These are phyloP conservation scores for Ophion ellenae DNA, from an alignment of 2,888 invertebrate genomes.

Conservation along the genomic window DNA sequence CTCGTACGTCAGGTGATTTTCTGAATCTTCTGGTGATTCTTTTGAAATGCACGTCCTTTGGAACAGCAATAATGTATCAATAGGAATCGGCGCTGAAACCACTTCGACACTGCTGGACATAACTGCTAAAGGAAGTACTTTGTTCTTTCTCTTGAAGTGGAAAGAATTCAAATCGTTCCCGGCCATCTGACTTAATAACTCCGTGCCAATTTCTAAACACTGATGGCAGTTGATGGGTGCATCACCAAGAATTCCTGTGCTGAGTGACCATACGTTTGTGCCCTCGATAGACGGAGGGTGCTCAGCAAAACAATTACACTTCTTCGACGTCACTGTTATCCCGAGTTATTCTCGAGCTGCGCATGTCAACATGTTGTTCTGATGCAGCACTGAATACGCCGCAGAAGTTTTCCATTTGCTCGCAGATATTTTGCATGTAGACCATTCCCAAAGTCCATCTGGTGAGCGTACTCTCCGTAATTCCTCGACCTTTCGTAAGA, in stretches of 20 bases:
- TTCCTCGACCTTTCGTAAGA: conserved; percentile 41
- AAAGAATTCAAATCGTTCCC: conserved; percentile 37
- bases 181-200: neutral
- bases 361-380: no score
- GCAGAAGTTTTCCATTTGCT: no score
- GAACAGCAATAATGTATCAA: conserved; percentile 61
- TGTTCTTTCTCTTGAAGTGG: conserved; percentile 60
- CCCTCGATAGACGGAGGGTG: no score
- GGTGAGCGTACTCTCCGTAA: conserved; percentile 35
- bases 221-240: conserved; percentile 29
- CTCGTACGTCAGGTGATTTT: conserved; percentile 55
- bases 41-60: conserved; percentile 59
- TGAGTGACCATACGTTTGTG: no score
- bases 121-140: conserved; percentile 51
- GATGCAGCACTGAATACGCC: no score
- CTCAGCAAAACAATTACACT: no score
- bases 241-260: conserved; percentile 24
- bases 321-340: no score
- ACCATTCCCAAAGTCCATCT: no score
- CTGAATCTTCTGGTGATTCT: conserved; percentile 50
- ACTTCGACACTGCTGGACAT: conserved; percentile 45
- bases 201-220: conserved; percentile 19
- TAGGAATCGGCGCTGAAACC: conserved; percentile 37
- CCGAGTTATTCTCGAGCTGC: no score
- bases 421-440: no score